Percentiles rank a stretch among this genome's conserved stretches.
Conservation (phyloP, 2,797 vertebrate genomes). For the Acipenser ruthenus region DNA sequence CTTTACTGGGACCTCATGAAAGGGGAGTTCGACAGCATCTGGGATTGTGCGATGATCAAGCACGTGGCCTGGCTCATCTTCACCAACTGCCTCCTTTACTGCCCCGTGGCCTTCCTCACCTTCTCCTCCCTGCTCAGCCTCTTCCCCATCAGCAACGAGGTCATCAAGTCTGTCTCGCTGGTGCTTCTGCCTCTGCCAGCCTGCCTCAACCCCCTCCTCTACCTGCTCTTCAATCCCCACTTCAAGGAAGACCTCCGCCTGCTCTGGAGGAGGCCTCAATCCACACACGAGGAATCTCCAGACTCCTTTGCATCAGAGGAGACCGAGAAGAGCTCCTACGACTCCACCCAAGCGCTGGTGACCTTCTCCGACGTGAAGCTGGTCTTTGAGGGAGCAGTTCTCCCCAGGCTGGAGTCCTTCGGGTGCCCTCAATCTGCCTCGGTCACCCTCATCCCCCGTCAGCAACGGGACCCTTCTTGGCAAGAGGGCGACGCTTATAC, state of each 20-base stretch:
- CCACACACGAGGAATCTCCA: slow-evolving; percentile 44
- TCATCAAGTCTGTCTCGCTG: slow-evolving; percentile 79
- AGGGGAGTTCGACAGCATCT: slow-evolving; percentile 73
- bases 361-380: slow-evolving; percentile 66
- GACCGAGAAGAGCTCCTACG: slow-evolving; percentile 83
- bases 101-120: slow-evolving; percentile 87
- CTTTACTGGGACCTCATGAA: slow-evolving; percentile 84
- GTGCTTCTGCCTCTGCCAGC: slow-evolving; percentile 83
- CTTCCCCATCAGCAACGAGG: slow-evolving; percentile 79
- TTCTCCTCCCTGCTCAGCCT: slow-evolving; percentile 83
- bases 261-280: slow-evolving; percentile 56
- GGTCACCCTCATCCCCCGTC: slow-evolving; percentile 67
- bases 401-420: slow-evolving; percentile 41
- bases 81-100: slow-evolving; percentile 84
- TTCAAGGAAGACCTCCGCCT: slow-evolving; percentile 74
- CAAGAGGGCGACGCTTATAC: slow-evolving; percentile 47
- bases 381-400: slow-evolving; percentile 40
- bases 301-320: slow-evolving; percentile 59
- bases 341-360: slow-evolving; percentile 78
- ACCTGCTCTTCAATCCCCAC: slow-evolving; percentile 80
- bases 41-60: slow-evolving; percentile 89
- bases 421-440: slow-evolving; percentile 52
- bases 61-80: slow-evolving; percentile 93
- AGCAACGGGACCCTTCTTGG: slow-evolving; percentile 48
- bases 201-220: slow-evolving; percentile 87